These are phyloP conservation scores for Azorinus chamasolen DNA, from an alignment of 2,888 invertebrate species.

Conservation along the genomic window DNA sequence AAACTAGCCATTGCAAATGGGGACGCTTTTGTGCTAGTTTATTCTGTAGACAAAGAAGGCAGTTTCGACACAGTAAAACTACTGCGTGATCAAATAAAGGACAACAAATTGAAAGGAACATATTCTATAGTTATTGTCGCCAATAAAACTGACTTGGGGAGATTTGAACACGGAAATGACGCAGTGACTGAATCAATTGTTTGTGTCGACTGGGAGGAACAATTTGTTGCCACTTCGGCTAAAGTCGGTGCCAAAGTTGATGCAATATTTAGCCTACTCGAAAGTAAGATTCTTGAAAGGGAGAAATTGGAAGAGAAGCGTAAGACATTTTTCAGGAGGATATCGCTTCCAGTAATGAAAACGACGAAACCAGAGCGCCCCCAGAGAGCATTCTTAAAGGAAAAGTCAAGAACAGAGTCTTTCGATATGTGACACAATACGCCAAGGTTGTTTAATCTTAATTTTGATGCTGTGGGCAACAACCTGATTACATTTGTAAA, in stretches of 20 bases:
- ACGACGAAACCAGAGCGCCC: slow-evolving; percentile 20
- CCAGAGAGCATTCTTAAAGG: slow-evolving; percentile 12
- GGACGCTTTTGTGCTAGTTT: slow-evolving; percentile 86
- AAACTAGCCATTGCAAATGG: slow-evolving; percentile 84
- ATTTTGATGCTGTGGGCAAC: too few relatives aligned
- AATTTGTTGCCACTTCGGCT: slow-evolving; percentile 96
- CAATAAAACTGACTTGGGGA: slow-evolving; percentile 79
- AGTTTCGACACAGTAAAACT: slow-evolving; percentile 82
- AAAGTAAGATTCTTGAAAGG: slow-evolving; percentile 82
- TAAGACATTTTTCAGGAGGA: slow-evolving; percentile 22
- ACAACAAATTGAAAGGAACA: slow-evolving; percentile 66
- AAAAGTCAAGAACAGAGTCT: slow-evolving; percentile 19
- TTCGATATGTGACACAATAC: slow-evolving; percentile 16
- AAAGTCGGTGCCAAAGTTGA: slow-evolving; percentile 93
- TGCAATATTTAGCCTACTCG: slow-evolving; percentile 93
- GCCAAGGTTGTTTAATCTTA: too few relatives aligned
- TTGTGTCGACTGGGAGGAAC: slow-evolving; percentile 96
- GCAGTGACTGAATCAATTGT: slow-evolving; percentile 91
- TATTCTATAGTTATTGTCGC: slow-evolving; percentile 79
- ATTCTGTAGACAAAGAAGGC: slow-evolving; percentile 81
- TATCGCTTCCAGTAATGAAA: slow-evolving; percentile 46
- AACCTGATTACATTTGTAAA: too few relatives aligned
- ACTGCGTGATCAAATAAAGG: slow-evolving; percentile 78
- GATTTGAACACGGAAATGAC: slow-evolving; percentile 87
- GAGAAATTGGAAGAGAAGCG: slow-evolving; percentile 38